These are phyloP conservation scores for Leucozona laternaria DNA, from an alignment of 2,888 invertebrate genomes.

Conservation along the genomic window DNA sequence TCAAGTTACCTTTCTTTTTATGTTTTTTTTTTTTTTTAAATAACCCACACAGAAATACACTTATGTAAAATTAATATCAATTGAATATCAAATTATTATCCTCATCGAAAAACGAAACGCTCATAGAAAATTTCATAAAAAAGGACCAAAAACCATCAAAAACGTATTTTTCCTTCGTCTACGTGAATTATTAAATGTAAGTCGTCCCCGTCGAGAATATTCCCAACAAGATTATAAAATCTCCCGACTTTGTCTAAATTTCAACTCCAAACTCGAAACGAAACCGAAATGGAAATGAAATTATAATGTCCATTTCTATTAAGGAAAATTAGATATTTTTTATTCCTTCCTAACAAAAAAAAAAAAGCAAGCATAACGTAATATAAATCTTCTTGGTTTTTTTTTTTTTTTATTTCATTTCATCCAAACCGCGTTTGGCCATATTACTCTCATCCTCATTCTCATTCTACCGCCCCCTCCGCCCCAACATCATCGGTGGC, in stretches of 20 bases:
- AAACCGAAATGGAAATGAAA: constrained; percentile 75
- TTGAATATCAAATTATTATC: constrained; percentile 70
- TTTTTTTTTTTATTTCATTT: constrained; percentile 40
- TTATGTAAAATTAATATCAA: constrained; percentile 44
- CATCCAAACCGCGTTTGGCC: constrained; percentile 55
- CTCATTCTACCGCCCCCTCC: not conserved
- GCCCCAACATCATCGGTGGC: constrained; percentile 21
- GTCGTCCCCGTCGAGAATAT: constrained; percentile 69
- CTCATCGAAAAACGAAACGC: constrained; percentile 48
- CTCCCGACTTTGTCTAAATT: constrained; percentile 71
- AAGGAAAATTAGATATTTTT: constrained; percentile 74
- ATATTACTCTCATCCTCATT: constrained; percentile 11
- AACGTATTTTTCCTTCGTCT: constrained; percentile 54
- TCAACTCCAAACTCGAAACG: constrained; percentile 71
- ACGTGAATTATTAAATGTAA: constrained; percentile 74
- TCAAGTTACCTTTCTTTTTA: constrained; percentile 23
- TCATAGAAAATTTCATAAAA: constrained; percentile 43
- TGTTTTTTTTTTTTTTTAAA: constrained; percentile 8
- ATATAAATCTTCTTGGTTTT: constrained; percentile 62
- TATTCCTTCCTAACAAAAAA: constrained; percentile 3
- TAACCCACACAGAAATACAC: constrained; percentile 13
- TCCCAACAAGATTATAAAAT: constrained; percentile 74
- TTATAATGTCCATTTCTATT: constrained; percentile 76
- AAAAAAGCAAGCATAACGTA: constrained; percentile 58
- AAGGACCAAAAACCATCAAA: constrained; percentile 48